These are phyloP conservation scores for Brachionus rotundiformis DNA, from an alignment of 1,140 invertebrate species.

Conservation along the genomic window DNA sequence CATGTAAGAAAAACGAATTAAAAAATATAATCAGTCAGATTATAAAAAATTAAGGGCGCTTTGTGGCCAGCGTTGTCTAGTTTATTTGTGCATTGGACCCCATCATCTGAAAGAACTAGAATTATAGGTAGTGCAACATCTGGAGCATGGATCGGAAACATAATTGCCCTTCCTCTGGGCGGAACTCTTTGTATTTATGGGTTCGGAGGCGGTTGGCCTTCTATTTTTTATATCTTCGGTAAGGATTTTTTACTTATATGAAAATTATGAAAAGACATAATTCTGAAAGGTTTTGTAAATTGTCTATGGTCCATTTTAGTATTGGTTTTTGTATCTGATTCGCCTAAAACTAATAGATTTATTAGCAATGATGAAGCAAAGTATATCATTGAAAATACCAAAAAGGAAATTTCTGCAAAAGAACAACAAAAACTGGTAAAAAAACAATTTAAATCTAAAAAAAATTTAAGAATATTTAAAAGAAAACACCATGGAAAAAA, in stretches of 20 bases:
- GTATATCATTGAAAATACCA: conserved; percentile 58
- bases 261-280: too few species aligned
- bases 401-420: conserved; percentile 38
- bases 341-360: conserved; percentile 56
- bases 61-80: conserved; percentile 56
- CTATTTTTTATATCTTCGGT: conserved; percentile 54
- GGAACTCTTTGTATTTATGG: conserved; percentile 39
- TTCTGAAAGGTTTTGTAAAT: conserved; percentile 52
- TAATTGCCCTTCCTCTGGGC: conserved; percentile 54
- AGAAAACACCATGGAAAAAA: conserved; percentile 69
- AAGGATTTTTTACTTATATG: neutral
- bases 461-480: too few species aligned
- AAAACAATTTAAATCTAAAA: too few species aligned
- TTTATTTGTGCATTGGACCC: conserved; percentile 60
- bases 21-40: neutral
- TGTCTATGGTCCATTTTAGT: conserved; percentile 61
- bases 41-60: conserved; percentile 53
- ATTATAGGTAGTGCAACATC: conserved; percentile 57
- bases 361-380: conserved; percentile 58
- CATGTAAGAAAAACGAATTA: conserved; percentile 40
- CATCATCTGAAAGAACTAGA: conserved; percentile 57
- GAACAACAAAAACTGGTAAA: conserved; percentile 1
- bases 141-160: conserved; percentile 54
- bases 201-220: conserved; percentile 50
- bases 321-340: conserved; percentile 57